A percentile compares a stretch with the other conserved stretches of the same genome.
Conservation (phyloP, 1,140 invertebrate species). For the Ips nitidus region DNA sequence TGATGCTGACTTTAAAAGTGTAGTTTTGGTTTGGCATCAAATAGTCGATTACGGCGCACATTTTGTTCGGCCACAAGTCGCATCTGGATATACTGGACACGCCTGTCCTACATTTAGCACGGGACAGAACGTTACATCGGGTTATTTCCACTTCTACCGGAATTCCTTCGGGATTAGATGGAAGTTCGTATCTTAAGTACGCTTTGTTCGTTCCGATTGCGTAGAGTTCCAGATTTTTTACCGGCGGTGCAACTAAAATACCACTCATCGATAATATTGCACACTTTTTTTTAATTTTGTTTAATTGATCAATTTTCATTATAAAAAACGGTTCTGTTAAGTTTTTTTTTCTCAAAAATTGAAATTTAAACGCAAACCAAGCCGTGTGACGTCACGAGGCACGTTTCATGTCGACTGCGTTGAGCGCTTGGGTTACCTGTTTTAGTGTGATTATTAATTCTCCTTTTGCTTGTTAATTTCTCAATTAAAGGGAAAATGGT, state of each 20-base stretch:
- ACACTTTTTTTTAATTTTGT: too few species aligned
- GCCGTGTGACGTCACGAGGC: too few species aligned
- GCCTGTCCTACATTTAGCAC: slow-evolving; percentile 40
- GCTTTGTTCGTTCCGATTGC: slow-evolving; percentile 37
- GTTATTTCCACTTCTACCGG: slow-evolving; percentile 35
- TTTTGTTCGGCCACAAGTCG: slow-evolving; percentile 39
- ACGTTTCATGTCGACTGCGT: too few species aligned
- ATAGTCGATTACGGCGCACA: slow-evolving; percentile 37
- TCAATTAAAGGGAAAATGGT: too few species aligned
- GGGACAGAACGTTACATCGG: slow-evolving; percentile 37
- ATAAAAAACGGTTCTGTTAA: too few species aligned
- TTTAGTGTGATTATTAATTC: too few species aligned
- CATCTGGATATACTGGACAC: slow-evolving; percentile 33
- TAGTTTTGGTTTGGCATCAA: slow-evolving; percentile 40
- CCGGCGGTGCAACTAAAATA: slow-evolving; percentile 36
- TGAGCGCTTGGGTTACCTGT: too few species aligned
- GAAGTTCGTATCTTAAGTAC: slow-evolving; percentile 42
- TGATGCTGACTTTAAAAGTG: slow-evolving; percentile 38
- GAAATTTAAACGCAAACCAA: too few species aligned
- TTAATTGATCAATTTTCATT: too few species aligned
- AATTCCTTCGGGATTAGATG: slow-evolving; percentile 33
- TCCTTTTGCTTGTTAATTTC: too few species aligned
- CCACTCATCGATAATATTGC: background rate
- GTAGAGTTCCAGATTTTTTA: slow-evolving; percentile 42
- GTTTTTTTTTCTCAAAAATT: too few species aligned